Base-by-base conservation (phyloP, 1,140 invertebrate genomes). In the Diabrotica virgifera region DNA sequence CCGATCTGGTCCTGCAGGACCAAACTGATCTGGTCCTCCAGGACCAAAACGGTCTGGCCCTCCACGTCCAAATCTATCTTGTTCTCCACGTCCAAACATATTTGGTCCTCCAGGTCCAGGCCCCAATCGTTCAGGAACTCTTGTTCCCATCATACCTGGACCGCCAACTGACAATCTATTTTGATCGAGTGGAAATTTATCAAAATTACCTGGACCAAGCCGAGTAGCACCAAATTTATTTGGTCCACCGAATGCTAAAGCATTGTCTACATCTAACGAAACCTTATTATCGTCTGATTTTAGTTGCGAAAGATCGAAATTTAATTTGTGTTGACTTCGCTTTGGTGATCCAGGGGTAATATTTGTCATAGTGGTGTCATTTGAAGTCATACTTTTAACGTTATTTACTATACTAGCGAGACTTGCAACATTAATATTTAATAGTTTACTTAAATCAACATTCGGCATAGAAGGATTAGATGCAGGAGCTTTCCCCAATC, bases 321-420 rank as follows among this genome's bases (percentile, higher is more conserved):
- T 55, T n/a, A 62, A 54, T 54, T 53, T 62, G 9, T 8, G 24
- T 11, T 2, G 24, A 38, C 36, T 62, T 10, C 24, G 9, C 13
- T 36, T 24, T 13, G 64, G 59, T 2, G 60, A 55, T 56, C 62
- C 63, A 58, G 62, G 53, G 13, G 61, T 58, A 13, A 65, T 24
- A 24, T 24, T 24, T 24, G 24, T 24, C 1, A 4, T 24, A 24
- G 24, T 24, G 24, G 24, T 52, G 3, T 61, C 40, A 37, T 54
- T 64, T 24, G 63, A 35, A 12, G 63, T 64, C 53, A 67, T 50
- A 52, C 40, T 65, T 37, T 74, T 62, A 5, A 71, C 72, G 52
- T 62, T 72, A 52, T 70, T 70, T 0, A 74, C 69, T n/a, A 74
- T 74, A 36, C 64, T 74, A 5, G 70, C 70, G 38, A 74, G 66